A percentile compares a stretch with the other conserved stretches of the same genome.
phyloP scores from a whole-genome alignment of 2,797 vertebrate species.

The Enteromius viviparus region DNA sequence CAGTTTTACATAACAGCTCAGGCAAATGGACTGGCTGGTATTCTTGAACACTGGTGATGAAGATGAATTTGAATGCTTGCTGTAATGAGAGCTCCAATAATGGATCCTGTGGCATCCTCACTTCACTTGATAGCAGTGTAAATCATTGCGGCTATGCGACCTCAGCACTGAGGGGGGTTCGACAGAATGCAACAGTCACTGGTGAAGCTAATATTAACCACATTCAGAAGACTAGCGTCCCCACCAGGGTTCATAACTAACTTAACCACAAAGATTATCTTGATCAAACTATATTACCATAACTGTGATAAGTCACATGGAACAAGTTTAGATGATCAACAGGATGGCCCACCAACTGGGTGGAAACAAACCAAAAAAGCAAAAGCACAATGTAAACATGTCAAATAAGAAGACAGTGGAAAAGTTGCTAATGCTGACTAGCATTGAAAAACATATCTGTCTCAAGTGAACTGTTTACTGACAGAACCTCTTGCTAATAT shows the following conservation, averaged over 20 bases:
- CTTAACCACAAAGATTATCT: neutral
- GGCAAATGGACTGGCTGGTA: constrained; percentile 55
- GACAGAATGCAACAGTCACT: constrained; percentile 17
- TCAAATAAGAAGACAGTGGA: neutral
- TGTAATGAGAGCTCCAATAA: constrained; percentile 72
- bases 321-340: neutral
- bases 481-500: neutral
- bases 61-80: constrained; percentile 64
- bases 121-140: constrained; percentile 67
- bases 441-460: constrained; percentile 18
- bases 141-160: constrained; percentile 64
- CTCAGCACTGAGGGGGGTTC: constrained; percentile 31
- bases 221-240: constrained; percentile 24
- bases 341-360: neutral
- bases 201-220: constrained; percentile 6
- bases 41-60: constrained; percentile 61
- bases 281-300: neutral
- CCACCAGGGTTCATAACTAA: neutral
- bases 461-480: neutral
- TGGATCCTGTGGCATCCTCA: constrained; percentile 64
- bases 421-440: neutral
- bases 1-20: constrained; percentile 65
- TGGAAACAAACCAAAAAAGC: neutral
- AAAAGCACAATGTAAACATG: neutral
- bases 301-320: neutral